Evolutionary conservation across 2,113 vertebrate genomes (phyloP).

Genomic region (Heterochromis multidens): DNA sequence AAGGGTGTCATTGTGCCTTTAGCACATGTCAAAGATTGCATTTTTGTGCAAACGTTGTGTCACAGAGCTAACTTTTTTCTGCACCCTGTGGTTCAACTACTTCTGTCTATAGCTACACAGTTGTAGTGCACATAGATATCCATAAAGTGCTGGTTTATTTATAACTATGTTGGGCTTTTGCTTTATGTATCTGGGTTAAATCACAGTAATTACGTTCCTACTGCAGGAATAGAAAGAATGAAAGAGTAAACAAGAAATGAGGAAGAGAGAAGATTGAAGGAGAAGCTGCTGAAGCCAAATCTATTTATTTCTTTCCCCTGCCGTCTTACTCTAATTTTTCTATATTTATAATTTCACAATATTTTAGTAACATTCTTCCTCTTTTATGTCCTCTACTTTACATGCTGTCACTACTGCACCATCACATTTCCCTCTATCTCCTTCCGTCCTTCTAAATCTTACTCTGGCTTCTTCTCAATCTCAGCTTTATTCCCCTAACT

Average conservation of each 20-base stretch:
- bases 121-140: not conserved
- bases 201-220: conserved; percentile 24
- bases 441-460: not conserved
- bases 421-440: not conserved
- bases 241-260: not conserved
- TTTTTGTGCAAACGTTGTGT: not conserved
- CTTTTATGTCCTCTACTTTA: not conserved
- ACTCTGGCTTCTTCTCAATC: not conserved
- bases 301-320: not conserved
- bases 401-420: not conserved
- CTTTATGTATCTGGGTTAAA: conserved; percentile 64
- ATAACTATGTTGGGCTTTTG: conserved; percentile 33
- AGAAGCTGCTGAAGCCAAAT: not conserved
- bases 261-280: not conserved
- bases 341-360: not conserved
- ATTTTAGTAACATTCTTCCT: not conserved
- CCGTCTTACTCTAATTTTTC: not conserved
- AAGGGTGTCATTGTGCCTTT: not conserved
- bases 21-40: not conserved
- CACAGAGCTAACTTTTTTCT: not conserved
- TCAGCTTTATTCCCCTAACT: not conserved
- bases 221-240: not conserved
- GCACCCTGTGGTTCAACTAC: not conserved
- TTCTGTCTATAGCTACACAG: not conserved
- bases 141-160: conserved; percentile 38